phyloP scores from a whole-genome alignment of 2,797 vertebrate species.

The Melanotaenia boesemani region DNA sequence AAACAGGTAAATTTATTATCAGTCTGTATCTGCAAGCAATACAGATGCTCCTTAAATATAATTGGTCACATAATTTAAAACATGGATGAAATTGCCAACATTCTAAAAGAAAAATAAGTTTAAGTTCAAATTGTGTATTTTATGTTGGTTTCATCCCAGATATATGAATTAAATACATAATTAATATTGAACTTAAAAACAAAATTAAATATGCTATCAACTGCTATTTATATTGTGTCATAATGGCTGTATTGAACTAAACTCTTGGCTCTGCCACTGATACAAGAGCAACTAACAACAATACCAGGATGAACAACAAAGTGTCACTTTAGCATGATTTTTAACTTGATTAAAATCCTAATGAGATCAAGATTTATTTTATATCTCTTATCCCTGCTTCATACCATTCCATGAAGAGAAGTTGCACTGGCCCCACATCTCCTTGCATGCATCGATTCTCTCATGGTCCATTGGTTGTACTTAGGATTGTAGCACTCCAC shows the following conservation, averaged over 20 bases:
- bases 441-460: slow-evolving; percentile 80
- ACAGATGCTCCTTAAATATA: not conserved
- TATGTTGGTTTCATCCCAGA: not conserved
- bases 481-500: slow-evolving; percentile 84
- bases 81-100: not conserved
- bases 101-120: not conserved
- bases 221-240: too few relatives aligned
- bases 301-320: too few relatives aligned
- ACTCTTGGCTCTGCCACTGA: too few relatives aligned
- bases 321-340: too few relatives aligned
- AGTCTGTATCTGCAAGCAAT: not conserved
- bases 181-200: too few relatives aligned
- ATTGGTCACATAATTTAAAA: not conserved
- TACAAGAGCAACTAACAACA: too few relatives aligned
- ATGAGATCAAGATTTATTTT: too few relatives aligned
- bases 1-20: not conserved
- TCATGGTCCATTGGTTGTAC: slow-evolving; percentile 85
- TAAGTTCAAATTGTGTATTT: not conserved
- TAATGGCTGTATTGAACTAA: too few relatives aligned
- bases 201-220: too few relatives aligned
- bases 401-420: slow-evolving; percentile 79
- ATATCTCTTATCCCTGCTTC: not conserved
- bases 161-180: not conserved
- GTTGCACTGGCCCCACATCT: slow-evolving; percentile 83
- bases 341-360: too few relatives aligned